phyloP scores from a whole-genome alignment of 1,140 invertebrate genomes.

The Halotydeus destructor region DNA sequence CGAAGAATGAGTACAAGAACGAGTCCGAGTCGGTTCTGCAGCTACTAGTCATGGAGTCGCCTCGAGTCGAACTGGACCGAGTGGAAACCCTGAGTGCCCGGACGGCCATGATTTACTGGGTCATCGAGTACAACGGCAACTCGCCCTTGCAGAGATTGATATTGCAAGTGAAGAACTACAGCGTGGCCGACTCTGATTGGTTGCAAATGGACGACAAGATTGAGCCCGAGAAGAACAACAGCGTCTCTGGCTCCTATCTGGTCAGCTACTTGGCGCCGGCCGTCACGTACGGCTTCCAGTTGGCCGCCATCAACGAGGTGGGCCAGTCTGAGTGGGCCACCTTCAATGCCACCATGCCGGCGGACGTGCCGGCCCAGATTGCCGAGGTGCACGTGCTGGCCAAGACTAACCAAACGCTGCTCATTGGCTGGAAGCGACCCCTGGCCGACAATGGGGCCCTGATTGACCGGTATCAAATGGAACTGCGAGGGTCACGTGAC shows the following conservation, averaged over 20 bases:
- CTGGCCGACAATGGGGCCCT: conserved; percentile 17
- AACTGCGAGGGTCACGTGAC: conserved; percentile 12
- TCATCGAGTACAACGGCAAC: conserved; percentile 17
- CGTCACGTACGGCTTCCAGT: conserved; percentile 18
- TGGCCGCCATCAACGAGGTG: conserved; percentile 17
- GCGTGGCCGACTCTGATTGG: conserved; percentile 13
- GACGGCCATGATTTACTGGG: conserved; percentile 15
- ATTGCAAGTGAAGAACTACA: conserved; percentile 18
- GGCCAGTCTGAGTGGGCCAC: conserved; percentile 13
- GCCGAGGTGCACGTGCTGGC: conserved; percentile 19
- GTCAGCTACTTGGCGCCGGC: conserved; percentile 15
- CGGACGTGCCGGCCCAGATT: conserved; percentile 17
- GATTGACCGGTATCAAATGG: conserved; percentile 17
- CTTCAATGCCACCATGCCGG: neutral
- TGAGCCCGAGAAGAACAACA: conserved; percentile 10
- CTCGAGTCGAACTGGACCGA: conserved; percentile 16
- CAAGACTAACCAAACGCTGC: conserved; percentile 19
- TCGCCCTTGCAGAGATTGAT: conserved; percentile 15
- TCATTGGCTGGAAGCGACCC: conserved; percentile 19
- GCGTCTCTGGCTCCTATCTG: conserved; percentile 13
- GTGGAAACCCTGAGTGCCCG: conserved; percentile 15
- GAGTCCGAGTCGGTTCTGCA: conserved; percentile 10
- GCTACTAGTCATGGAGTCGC: conserved; percentile 15
- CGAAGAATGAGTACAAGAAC: conserved; percentile 8
- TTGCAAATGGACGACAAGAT: conserved; percentile 14